phyloP scores from a whole-genome alignment of 2,797 vertebrate species.

The Acestrorhynchus altus region DNA sequence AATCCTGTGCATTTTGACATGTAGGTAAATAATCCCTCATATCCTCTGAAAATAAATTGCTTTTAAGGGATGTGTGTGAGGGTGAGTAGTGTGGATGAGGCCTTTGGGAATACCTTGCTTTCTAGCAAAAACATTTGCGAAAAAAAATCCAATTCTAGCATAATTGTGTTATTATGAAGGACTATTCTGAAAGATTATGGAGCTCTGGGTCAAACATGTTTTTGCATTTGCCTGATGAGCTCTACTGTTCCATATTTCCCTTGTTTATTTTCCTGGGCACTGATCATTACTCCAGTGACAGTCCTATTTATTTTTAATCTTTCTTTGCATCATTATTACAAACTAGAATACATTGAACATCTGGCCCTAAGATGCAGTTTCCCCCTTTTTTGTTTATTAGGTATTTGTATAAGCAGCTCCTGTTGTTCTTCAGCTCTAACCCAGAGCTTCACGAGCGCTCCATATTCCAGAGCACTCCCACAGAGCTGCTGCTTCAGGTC shows the following conservation, averaged over 20 bases:
- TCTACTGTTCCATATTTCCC: not conserved
- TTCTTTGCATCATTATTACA: not conserved
- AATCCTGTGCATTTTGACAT: no score
- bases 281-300: not conserved
- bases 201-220: no score
- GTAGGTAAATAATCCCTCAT: no score
- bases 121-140: no score
- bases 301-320: not conserved
- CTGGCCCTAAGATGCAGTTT: not conserved
- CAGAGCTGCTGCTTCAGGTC: constrained; percentile 72
- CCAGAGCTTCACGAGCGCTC: constrained; percentile 66
- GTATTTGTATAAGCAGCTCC: constrained; percentile 82
- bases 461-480: constrained; percentile 71
- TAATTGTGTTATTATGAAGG: no score
- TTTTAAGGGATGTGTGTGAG: no score
- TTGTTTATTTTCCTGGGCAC: not conserved
- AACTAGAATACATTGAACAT: not conserved
- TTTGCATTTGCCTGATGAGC: no score
- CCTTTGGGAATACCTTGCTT: no score
- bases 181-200: no score
- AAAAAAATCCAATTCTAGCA: no score
- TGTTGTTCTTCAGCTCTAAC: constrained; percentile 76
- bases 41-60: no score
- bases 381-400: constrained; percentile 61
- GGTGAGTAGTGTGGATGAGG: no score